These are phyloP conservation scores for Hydrotaea cyrtoneurina DNA, from an alignment of 2,888 invertebrate genomes.

Conservation along the genomic window DNA sequence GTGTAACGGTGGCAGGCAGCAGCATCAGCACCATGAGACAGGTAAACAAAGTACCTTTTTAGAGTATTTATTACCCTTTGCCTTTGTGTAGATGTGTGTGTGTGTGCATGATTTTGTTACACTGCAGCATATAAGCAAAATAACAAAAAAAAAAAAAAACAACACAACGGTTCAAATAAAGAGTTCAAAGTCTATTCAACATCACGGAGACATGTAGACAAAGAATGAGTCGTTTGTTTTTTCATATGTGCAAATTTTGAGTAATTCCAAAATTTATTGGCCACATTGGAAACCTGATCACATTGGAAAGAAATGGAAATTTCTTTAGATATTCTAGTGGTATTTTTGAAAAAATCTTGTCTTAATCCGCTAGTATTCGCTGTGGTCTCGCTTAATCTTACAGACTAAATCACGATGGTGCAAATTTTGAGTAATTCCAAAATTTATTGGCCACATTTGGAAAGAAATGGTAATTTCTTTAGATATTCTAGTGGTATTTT, in stretches of 20 bases:
- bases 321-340: too few species aligned
- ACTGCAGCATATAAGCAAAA: neutral
- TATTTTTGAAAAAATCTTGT: too few species aligned
- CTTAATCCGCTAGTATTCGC: too few species aligned
- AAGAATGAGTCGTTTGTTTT: too few species aligned
- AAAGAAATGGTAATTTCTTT: neutral
- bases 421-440: too few species aligned
- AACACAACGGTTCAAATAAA: slow-evolving; percentile 1
- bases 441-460: neutral
- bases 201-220: neutral
- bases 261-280: neutral
- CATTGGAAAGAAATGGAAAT: neutral
- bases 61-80: slow-evolving; percentile 46
- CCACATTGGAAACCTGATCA: too few species aligned
- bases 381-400: too few species aligned
- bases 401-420: too few species aligned
- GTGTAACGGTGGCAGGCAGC: slow-evolving; percentile 12
- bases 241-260: too few species aligned
- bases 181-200: slow-evolving; percentile 22
- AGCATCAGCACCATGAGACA: slow-evolving; percentile 5
- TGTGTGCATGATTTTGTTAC: neutral
- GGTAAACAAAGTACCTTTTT: slow-evolving; percentile 52
- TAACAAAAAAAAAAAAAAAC: neutral
- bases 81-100: neutral
- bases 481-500: too few species aligned